Base-by-base conservation (phyloP, 1,140 invertebrate species). In the Lepidurus arcticus region DNA sequence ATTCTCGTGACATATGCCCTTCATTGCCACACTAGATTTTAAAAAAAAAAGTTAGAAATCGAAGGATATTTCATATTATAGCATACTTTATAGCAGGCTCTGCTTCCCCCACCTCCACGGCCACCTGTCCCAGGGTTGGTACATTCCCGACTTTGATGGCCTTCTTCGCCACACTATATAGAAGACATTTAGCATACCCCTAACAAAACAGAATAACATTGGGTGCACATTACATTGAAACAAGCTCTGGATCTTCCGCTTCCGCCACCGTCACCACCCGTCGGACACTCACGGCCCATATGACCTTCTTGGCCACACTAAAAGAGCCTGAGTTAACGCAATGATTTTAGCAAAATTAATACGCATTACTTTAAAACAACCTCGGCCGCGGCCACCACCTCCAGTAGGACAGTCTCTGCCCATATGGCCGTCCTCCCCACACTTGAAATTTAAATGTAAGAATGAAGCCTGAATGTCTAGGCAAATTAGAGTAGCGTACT, bases 381-480 rank as follows among this genome's bases (percentile, higher is more conserved):
- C 53, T n/a, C 16, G 16, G 53, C 53, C 3, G 16, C 53, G 16
- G 8, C 53, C 53, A 65, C 53, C 53, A 4, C 53, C 53, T 65
- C 53, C 53, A 9, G 53, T n/a, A n/a, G 81, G 80, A 80, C 82
- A 83, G 7, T 83, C 84, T 10, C 82, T 44, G 7, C 79, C 75
- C 73, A 82, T 81, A 75, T 84, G 83, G 21, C 84, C 84, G 11
- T 82, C 80, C 78, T 85, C 82, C 2, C 82, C 83, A 82, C 84
- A 85, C 76, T 84, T 83, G 73, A 73, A 83, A 80, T 26, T 13
- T 7, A 11, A 65, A 7, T 16, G n/a, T 11, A 78, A 73, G 5
- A 21, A 7, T 65, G 1, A 47, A 47, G 53, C 7, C 13, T 65
- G 16, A 65, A n/a, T 65, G 5, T 65, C 13, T 16, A 7, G 34